phyloP scores from a whole-genome alignment of 2,888 invertebrate genomes.

The Notodonta dromedarius region DNA sequence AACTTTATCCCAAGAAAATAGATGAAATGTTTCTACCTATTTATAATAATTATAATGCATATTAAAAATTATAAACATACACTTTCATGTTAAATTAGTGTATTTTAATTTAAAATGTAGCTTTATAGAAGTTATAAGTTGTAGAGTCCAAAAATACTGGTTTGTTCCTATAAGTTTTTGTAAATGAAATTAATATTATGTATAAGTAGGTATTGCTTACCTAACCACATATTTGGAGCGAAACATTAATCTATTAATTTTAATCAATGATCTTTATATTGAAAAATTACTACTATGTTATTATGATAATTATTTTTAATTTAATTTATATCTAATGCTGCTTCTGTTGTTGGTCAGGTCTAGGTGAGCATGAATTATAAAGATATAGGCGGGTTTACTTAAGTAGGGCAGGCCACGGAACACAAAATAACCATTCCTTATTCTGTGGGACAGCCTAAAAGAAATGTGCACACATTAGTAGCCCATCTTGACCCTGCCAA shows the following conservation, averaged over 20 bases:
- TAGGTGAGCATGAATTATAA: no score
- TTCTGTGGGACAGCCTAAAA: neutral
- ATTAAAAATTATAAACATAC: conserved; percentile 1
- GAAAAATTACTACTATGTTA: no score
- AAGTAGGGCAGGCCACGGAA: no score
- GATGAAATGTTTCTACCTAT: conserved; percentile 54
- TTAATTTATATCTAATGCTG: no score
- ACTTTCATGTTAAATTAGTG: conserved; percentile 3
- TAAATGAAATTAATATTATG: neutral
- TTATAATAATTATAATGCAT: conserved; percentile 10
- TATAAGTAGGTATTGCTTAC: neutral
- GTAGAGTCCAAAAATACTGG: conserved; percentile 2
- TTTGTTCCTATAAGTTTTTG: conserved; percentile 3
- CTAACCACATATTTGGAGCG: neutral
- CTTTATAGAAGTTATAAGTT: conserved; percentile 4
- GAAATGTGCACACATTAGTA: neutral
- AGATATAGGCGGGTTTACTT: no score
- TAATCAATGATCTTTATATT: no score
- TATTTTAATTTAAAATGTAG: neutral
- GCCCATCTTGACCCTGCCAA: neutral
- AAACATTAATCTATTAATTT: neutral
- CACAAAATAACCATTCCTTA: no score
- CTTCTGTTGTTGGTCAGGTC: no score
- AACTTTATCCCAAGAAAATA: conserved; percentile 77
- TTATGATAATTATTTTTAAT: no score